Evolutionary conservation across 2,797 vertebrate genomes (phyloP), one percentile per base, ranked within the genome.

Genomic region (Accipiter fasciatus): DNA sequence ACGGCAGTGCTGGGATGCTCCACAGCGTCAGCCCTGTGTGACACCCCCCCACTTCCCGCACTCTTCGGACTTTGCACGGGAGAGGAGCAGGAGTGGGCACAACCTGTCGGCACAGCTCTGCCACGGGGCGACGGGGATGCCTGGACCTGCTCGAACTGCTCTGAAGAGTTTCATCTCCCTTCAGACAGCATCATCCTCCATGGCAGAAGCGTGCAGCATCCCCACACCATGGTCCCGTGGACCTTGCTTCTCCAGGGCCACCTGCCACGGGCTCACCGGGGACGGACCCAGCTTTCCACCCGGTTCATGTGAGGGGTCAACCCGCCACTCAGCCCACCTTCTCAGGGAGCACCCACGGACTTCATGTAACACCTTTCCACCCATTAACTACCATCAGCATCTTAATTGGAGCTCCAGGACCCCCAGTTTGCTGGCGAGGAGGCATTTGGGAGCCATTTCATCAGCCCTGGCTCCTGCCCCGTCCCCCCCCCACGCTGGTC

Each of bases 61-160:
- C 11, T 49, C 39, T 69, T 35, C 0, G 3, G 47, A 9, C 10
- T 44, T 44, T 2, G 46, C 2, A 2, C 0, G 3, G 57, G 20
- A 46, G 46, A 44, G 33, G 59, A 62, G 57, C 1, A 11, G 18
- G 76, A 40, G 28, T 0, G 4, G 40, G 42, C 37, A 77, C 22
- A 14, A 58, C 37, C 37, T 13, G 3, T 6, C 0, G 6, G 62
- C 55, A 76, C 3, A 3, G 9, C 44, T 61, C 35, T 86, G 83
- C 47, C 15, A 10, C 0, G 0, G 29, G 31, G 33, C 0, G 2
- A 12, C 1, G 5, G 67, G 54, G 19, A 40, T 1, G 13, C 26
- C 42, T 11, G 40, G 59, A 65, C 9, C 55, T n/a, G 25, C 44
- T 46, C 1, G 2, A 64, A 50, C 5, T 47, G 73, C 54, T 67